Percentiles rank a stretch among this genome's conserved stretches.
These are phyloP conservation scores for Escarpia spicata DNA, from an alignment of 2,888 invertebrate species.

Conservation along the genomic window DNA sequence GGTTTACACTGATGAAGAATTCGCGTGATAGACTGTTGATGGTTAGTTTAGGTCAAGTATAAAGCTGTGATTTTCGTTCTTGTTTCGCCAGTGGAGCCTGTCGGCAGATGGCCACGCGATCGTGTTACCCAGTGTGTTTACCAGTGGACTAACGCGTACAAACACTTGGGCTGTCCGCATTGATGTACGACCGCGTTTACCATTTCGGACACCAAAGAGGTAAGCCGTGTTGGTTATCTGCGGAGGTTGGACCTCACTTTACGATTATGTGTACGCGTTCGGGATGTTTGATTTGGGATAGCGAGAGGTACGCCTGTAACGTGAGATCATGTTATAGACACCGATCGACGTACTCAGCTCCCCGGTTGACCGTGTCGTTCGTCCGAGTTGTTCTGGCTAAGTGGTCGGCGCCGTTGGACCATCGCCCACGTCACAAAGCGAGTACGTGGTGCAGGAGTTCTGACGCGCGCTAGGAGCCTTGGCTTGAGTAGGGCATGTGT, in stretches of 20 bases:
- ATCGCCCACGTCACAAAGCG: background rate
- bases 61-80: background rate
- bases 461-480: background rate
- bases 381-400: background rate
- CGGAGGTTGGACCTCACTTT: background rate
- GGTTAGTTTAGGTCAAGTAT: background rate
- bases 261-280: constrained; percentile 2
- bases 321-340: background rate
- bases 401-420: background rate
- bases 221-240: constrained; percentile 1
- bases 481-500: background rate
- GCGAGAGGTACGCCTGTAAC: background rate
- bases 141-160: background rate
- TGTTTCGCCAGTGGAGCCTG: background rate
- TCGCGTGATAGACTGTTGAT: background rate
- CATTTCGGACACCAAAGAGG: background rate
- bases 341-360: background rate
- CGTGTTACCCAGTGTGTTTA: background rate
- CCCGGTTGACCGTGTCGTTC: background rate
- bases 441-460: background rate
- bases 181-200: background rate
- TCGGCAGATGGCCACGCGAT: background rate
- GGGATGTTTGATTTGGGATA: background rate
- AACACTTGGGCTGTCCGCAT: background rate
- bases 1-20: background rate